Evolutionary conservation across 1,140 invertebrate genomes (phyloP), one percentile per base, ranked within the genome.

Genomic region (Leguminivora glycinivorella): DNA sequence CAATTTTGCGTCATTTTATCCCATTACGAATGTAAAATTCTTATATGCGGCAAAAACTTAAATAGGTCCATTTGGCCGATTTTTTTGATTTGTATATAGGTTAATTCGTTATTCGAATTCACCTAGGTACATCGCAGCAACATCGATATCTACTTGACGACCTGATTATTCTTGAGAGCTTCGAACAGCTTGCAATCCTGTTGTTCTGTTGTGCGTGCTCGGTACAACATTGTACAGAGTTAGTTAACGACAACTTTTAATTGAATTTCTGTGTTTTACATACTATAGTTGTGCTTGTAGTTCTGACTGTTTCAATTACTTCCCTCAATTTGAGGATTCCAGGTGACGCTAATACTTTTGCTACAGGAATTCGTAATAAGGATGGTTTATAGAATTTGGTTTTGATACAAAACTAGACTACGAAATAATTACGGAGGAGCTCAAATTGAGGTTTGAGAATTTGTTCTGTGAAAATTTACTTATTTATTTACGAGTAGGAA

Each of bases 1-100:
- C 77, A 82, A 82, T 81, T 82, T 81, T 78, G 74, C 75, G 70
- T 83, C 78, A 82, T 81, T 83, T 79, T 79, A 79, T 74, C 34
- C 56, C 69, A 78, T 78, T 76, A 77, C 74, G 56, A 70, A 72
- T 70, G 68, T 74, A 74, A 78, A 26, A 70, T 69, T 69, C 70
- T 71, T 47, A 58, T 56, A 74, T 72, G 12, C 22, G 26, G 14
- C 25, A 60, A 29, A 38, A 19, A 68, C 52, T 70, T 56, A 60
- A 68, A 70, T 75, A 43, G 56, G 67, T 72, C 70, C 69, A 75
- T 29, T 29, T 29, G 26, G 26, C 2, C 26, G 5, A 29, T 3
- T 29, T 29, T 2, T 3, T 29, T 29, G 26, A 29, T 29, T 29
- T 29, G 26, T 29, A 29, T 29, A 29, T 29, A 29, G 5, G 26